These are phyloP conservation scores for Ceratotherium simum DNA, from an alignment of 2,113 vertebrate genomes.

Conservation along the genomic window DNA sequence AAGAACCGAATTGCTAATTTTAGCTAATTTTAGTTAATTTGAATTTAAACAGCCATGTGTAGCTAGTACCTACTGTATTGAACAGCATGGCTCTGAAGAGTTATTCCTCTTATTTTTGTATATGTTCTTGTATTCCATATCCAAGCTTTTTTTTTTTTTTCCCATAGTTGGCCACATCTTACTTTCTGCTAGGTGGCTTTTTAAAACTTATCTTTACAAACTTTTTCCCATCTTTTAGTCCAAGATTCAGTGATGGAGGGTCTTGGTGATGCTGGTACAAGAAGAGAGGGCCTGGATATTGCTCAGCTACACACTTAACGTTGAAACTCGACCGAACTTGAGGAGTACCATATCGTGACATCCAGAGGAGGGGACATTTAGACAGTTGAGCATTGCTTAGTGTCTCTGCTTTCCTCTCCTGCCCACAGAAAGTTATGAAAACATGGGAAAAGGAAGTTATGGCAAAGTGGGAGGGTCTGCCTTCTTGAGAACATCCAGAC, in stretches of 20 bases:
- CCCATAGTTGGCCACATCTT: not conserved
- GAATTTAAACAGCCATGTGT: not conserved
- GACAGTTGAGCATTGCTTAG: not conserved
- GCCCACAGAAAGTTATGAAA: not conserved
- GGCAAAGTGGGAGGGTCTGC: not conserved
- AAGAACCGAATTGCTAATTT: not conserved
- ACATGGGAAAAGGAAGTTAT: not conserved
- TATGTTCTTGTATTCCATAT: not conserved
- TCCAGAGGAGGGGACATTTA: not conserved
- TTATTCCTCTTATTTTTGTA: not conserved
- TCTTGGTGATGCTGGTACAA: not conserved
- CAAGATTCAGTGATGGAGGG: no score
- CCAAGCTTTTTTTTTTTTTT: not conserved
- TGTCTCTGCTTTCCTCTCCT: not conserved
- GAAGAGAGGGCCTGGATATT: not conserved
- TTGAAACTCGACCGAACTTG: not conserved
- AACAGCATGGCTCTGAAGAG: not conserved
- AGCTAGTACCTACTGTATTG: not conserved
- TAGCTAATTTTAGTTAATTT: not conserved
- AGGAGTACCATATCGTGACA: accelerated
- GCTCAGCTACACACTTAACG: accelerated
- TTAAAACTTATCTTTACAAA: not conserved
- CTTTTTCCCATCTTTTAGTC: not conserved
- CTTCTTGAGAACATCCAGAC: accelerated
- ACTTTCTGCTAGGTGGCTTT: not conserved